Percentiles rank a stretch among this genome's conserved stretches.
phyloP scores from a whole-genome alignment of 2,797 vertebrate genomes.

The Labroides dimidiatus region DNA sequence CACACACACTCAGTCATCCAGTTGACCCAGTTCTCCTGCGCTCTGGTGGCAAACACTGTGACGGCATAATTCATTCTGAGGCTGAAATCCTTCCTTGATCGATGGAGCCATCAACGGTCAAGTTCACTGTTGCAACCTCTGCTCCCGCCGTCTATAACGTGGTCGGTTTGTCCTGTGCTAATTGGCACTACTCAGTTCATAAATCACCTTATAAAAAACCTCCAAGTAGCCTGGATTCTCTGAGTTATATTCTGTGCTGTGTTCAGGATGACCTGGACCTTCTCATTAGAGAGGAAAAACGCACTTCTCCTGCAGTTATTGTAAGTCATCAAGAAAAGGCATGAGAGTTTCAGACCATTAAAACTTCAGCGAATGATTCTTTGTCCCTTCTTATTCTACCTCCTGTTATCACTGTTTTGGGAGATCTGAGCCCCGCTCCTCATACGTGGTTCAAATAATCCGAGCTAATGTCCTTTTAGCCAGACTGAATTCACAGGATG shows the following conservation, averaged over 20 bases:
- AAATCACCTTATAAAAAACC: constrained; percentile 77
- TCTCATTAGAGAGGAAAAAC: constrained; percentile 75
- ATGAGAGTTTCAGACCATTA: constrained; percentile 16
- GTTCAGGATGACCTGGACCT: constrained; percentile 69
- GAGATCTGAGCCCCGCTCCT: too few relatives aligned
- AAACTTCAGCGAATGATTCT: constrained; percentile 7
- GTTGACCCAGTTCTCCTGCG: constrained; percentile 79
- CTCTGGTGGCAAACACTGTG: constrained; percentile 71
- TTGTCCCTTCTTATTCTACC: neutral
- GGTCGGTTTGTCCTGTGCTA: constrained; percentile 80
- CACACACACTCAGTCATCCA: constrained; percentile 61
- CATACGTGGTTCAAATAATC: too few relatives aligned
- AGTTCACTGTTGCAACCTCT: constrained; percentile 73
- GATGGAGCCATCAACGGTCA: constrained; percentile 82
- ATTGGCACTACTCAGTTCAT: constrained; percentile 82
- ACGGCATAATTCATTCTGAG: constrained; percentile 78
- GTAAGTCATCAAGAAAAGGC: constrained; percentile 20
- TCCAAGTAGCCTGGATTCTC: constrained; percentile 53
- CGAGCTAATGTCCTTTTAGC: too few relatives aligned
- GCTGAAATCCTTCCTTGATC: constrained; percentile 80
- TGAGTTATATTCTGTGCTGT: constrained; percentile 57
- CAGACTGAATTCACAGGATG: too few relatives aligned
- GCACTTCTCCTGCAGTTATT: constrained; percentile 43
- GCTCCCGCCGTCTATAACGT: constrained; percentile 75
- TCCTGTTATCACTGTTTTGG: neutral